Conservation (phyloP, 2,797 vertebrate genomes). For the Cirrhinus mrigala region DNA sequence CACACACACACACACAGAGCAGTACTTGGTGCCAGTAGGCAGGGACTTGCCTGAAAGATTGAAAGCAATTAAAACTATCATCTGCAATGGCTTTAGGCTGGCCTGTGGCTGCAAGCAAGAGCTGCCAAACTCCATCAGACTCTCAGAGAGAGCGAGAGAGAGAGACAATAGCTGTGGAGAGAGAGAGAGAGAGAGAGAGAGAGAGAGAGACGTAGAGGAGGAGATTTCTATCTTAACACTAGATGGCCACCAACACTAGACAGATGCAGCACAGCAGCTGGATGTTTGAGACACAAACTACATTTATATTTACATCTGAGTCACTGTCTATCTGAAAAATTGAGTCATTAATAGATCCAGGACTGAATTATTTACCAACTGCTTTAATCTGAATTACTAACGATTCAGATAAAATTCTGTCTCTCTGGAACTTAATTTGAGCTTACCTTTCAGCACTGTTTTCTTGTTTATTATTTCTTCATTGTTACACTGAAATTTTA, state of each 20-base stretch:
- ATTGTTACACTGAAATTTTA: neutral
- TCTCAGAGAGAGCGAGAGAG: conserved; percentile 76
- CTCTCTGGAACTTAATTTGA: neutral
- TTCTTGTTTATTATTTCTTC: neutral
- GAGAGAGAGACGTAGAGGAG: conserved; percentile 61
- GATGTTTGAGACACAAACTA: neutral
- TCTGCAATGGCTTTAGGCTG: conserved; percentile 93
- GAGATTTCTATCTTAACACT: conserved; percentile 37
- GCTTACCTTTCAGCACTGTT: neutral
- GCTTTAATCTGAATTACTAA: neutral
- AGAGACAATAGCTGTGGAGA: conserved; percentile 64
- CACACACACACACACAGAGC: conserved; percentile 48
- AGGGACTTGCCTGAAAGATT: conserved; percentile 91
- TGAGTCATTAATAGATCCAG: neutral
- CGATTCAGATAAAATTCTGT: neutral
- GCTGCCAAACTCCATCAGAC: conserved; percentile 93
- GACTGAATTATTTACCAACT: neutral
- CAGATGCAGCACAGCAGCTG: neutral
- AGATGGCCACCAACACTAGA: conserved; percentile 47
- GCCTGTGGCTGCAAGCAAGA: conserved; percentile 90
- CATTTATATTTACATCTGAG: conserved; percentile 7
- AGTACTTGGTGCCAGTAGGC: conserved; percentile 80
- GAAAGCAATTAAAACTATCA: conserved; percentile 99
- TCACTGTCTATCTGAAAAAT: neutral
- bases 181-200: conserved; percentile 9